Base-by-base conservation (phyloP, 2,113 vertebrate species). In the Seriola quinqueradiata region DNA sequence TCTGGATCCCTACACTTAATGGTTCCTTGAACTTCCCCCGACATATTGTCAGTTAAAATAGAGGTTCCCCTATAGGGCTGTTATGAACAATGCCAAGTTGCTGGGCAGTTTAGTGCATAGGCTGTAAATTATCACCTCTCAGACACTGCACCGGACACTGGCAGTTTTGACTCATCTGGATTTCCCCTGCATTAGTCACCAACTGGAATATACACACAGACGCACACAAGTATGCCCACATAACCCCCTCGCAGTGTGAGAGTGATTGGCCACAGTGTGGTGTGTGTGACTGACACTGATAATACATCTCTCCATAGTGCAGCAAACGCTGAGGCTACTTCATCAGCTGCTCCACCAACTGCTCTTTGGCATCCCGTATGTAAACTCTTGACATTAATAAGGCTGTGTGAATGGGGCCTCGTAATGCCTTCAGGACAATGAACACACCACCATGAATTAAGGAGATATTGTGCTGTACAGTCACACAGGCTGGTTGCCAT, bases 121-220 rank as follows among this genome's bases (percentile, higher is more conserved):
- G 84, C 87, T 82, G 91, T 94, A 92, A 93, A 93, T 93, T 88
- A 92, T 90, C 85, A 85, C 92, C 80, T 90, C 75, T 82, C 80
- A 87, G 90, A 92, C 90, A 52, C 79, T 83, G 85, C 88, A 93
- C 85, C 74, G 85, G 84, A 94, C 91, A 89, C 89, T 92, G 89
- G 89, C 84, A 74, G 84, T 90, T 94, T 89, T 95, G 94, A 94
- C 92, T 95, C 94, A 94, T 94, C 90, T 93, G 94, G 93, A 95
- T 95, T 95, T 94, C 93, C 94, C 90, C 93, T 84, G 79, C 94
- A 92, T 95, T 95, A 94, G 92, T 95, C 94, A 95, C 92, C 90
- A 91, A 85, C 89, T 91, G 84, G 75, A 94, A 94, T 90, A 94
- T 89, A 92, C 86, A 93, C 92, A 92, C 90, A 87, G 80, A 87